A percentile compares a stretch with the other conserved stretches of the same genome.
Conservation (phyloP, 2,888 invertebrate species). For the Drosophila hamatofila region DNA sequence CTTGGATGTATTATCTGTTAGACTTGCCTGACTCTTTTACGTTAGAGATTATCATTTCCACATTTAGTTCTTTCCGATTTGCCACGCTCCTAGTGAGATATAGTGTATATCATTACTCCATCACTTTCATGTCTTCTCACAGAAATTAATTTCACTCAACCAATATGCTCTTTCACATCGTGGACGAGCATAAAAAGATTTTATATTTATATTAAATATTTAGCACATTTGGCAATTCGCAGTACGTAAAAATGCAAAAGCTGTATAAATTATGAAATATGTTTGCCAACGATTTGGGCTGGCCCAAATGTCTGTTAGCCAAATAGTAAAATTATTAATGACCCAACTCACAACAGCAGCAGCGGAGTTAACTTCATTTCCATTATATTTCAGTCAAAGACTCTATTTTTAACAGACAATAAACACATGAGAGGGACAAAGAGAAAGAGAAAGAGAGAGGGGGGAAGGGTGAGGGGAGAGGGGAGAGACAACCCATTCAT, state of each 20-base stretch:
- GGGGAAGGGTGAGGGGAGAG: not conserved
- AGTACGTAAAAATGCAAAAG: conserved; percentile 42
- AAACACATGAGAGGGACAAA: not conserved
- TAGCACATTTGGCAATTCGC: conserved; percentile 44
- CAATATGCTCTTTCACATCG: not conserved
- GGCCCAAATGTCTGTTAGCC: not conserved
- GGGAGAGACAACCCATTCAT: not conserved
- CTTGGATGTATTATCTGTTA: no score
- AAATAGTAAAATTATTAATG: conserved; percentile 7
- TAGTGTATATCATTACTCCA: no score
- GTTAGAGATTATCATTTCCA: no score
- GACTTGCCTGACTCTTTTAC: no score
- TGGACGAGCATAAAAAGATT: not conserved
- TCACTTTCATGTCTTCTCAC: no score
- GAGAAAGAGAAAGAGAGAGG: not conserved
- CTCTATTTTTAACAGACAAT: conserved; percentile 6
- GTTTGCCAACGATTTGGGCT: conserved; percentile 32
- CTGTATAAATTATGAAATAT: conserved; percentile 41
- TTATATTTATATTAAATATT: conserved; percentile 30
- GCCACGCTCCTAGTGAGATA: no score
- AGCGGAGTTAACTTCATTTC: conserved; percentile 11
- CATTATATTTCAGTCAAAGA: conserved; percentile 8
- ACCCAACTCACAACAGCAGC: not conserved
- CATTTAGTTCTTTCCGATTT: no score
- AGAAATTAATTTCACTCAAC: not conserved